Percentiles rank a stretch among this genome's conserved stretches.
Evolutionary conservation across 2,113 vertebrate genomes (phyloP).

Genomic region (Heloderma charlesbogerti): DNA sequence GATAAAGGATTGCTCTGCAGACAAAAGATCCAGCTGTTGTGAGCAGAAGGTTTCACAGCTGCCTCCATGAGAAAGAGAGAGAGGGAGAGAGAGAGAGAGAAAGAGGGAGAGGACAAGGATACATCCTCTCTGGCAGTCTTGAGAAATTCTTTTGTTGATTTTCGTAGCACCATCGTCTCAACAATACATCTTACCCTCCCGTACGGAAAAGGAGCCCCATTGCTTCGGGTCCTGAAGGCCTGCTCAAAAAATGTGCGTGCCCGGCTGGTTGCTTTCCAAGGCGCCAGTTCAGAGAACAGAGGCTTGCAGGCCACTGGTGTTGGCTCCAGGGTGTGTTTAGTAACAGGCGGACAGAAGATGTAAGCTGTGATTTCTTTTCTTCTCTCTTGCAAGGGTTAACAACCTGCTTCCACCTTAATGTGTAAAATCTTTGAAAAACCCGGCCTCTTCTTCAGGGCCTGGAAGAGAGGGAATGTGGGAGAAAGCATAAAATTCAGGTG

Average conservation of each 20-base stretch:
- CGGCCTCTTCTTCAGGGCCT: slow-evolving; percentile 95
- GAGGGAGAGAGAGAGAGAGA: too few species aligned
- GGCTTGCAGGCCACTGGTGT: background rate
- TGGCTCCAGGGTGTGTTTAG: background rate
- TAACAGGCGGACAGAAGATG: slow-evolving; percentile 55
- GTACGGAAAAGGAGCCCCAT: background rate
- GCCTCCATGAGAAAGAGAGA: background rate
- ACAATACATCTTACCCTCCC: background rate
- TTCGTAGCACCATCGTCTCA: slow-evolving; percentile 62
- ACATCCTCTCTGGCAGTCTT: slow-evolving; percentile 3
- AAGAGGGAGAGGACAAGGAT: background rate
- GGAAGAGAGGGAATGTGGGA: slow-evolving; percentile 23
- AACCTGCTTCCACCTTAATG: slow-evolving; percentile 94
- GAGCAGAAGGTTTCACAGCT: background rate
- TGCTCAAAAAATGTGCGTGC: slow-evolving; percentile 32
- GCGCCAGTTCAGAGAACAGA: background rate
- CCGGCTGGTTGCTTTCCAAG: background rate
- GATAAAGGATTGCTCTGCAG: background rate
- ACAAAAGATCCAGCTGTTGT: background rate
- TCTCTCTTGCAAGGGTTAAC: slow-evolving; percentile 83
- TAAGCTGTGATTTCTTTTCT: slow-evolving; percentile 59
- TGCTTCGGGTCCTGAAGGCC: slow-evolving; percentile 28
- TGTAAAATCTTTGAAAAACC: slow-evolving; percentile 99
- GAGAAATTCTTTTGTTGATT: slow-evolving; percentile 19
- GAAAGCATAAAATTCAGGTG: accelerated